A percentile compares a stretch with the other conserved stretches of the same genome.
These are phyloP conservation scores for Hystrix brachyura DNA, from an alignment of 2,113 vertebrate species.

Conservation along the genomic window DNA sequence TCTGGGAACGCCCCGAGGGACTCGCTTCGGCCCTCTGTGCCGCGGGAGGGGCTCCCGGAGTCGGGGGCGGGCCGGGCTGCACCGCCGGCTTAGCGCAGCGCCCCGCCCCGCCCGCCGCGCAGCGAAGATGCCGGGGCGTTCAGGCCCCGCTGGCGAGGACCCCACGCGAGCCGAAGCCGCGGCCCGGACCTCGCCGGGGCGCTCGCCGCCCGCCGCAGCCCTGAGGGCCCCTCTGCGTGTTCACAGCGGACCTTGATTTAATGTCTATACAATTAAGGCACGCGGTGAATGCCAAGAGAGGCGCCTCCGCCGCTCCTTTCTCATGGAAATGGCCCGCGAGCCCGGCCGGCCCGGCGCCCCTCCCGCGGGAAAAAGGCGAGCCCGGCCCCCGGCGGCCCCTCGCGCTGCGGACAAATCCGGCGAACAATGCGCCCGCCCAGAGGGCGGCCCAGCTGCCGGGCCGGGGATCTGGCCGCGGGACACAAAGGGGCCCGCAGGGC, in stretches of 20 bases:
- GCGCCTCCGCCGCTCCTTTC: slow-evolving; percentile 87
- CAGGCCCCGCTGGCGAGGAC: slow-evolving; percentile 53
- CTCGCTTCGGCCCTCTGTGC: neutral
- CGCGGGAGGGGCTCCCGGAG: slow-evolving; percentile 3
- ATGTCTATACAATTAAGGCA: slow-evolving; percentile 99
- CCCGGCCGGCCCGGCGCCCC: slow-evolving; percentile 87
- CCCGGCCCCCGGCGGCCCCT: slow-evolving; percentile 77
- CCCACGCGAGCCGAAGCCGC: slow-evolving; percentile 70
- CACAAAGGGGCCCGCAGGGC: slow-evolving; percentile 84
- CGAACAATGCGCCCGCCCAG: slow-evolving; percentile 85
- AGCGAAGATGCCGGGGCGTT: slow-evolving; percentile 42
- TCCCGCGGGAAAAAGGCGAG: slow-evolving; percentile 68
- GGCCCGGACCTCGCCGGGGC: slow-evolving; percentile 2
- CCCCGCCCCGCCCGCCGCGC: slow-evolving; percentile 47
- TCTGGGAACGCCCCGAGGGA: slow-evolving; percentile 28
- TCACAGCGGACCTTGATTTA: slow-evolving; percentile 99
- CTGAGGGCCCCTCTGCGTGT: slow-evolving; percentile 97
- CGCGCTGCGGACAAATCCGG: slow-evolving; percentile 81
- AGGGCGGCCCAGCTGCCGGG: slow-evolving; percentile 82
- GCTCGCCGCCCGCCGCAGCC: slow-evolving; percentile 85
- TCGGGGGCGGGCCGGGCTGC: slow-evolving; percentile 50
- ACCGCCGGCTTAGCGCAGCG: slow-evolving; percentile 30
- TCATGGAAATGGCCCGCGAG: slow-evolving; percentile 84
- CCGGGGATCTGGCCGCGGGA: slow-evolving; percentile 80
- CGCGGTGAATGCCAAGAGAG: slow-evolving; percentile 99